These are phyloP conservation scores for Macaca mulatta DNA, from an alignment of 2,113 vertebrate species.

Conservation along the genomic window DNA sequence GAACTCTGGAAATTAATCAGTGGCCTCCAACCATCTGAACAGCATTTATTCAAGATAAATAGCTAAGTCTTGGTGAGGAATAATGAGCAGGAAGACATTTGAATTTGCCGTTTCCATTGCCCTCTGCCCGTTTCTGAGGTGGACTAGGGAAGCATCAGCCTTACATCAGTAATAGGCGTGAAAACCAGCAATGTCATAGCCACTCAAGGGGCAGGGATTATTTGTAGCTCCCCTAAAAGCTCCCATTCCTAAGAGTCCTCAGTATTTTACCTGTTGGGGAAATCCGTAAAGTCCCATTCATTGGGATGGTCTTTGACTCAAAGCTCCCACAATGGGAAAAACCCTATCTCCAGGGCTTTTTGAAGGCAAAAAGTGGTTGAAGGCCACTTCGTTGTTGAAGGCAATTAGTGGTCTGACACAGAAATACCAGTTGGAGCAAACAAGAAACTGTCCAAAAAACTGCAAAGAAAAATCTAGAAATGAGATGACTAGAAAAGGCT, in stretches of 20 bases:
- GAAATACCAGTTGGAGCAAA: accelerated
- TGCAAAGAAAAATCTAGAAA: background rate
- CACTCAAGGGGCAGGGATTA: no score
- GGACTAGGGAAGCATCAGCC: accelerated
- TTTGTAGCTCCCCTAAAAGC: background rate
- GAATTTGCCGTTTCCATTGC: accelerated
- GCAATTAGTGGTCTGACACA: background rate
- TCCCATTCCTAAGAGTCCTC: background rate
- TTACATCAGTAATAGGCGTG: no score
- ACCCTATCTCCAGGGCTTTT: background rate
- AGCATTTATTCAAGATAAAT: background rate
- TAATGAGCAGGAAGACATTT: background rate
- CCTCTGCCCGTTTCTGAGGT: accelerated
- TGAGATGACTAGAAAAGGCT: background rate
- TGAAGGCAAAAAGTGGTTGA: no score
- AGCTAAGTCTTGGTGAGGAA: background rate
- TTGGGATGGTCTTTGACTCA: background rate
- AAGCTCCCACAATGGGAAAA: background rate
- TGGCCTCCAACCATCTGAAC: background rate
- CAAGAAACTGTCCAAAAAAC: background rate
- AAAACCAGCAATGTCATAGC: background rate
- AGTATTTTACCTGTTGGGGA: background rate
- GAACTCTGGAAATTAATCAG: background rate
- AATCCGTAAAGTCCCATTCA: background rate
- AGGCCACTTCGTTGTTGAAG: no score